Conservation (phyloP, 2,888 invertebrate species). For the Dioctria rufipes region DNA sequence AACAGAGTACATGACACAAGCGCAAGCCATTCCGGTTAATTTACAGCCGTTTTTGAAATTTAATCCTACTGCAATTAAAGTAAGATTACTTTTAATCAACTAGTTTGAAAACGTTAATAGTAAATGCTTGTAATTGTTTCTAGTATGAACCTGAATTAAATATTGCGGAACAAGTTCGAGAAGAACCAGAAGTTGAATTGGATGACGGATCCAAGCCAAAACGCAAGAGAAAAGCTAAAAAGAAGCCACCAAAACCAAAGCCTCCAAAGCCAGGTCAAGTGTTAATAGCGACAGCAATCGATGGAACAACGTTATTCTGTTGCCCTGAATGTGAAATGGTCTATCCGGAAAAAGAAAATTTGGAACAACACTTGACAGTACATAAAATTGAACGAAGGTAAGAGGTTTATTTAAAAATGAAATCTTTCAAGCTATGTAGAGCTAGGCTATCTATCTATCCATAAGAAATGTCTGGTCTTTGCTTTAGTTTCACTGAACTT, state of each 20-base stretch:
- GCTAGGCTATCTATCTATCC: too few species aligned
- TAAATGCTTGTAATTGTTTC: background rate
- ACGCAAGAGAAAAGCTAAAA: slow-evolving; percentile 83
- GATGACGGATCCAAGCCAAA: slow-evolving; percentile 63
- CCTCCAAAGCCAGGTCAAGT: slow-evolving; percentile 87
- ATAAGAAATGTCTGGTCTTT: too few species aligned
- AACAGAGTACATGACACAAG: slow-evolving; percentile 73
- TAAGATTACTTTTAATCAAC: slow-evolving; percentile 31
- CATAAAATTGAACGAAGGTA: slow-evolving; percentile 84
- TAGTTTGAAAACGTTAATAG: background rate
- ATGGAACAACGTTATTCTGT: slow-evolving; percentile 83
- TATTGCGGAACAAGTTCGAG: slow-evolving; percentile 64
- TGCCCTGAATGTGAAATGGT: slow-evolving; percentile 89
- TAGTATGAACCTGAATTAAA: slow-evolving; percentile 69
- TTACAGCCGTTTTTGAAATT: slow-evolving; percentile 78
- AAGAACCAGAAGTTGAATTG: slow-evolving; percentile 7
- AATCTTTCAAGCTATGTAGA: too few species aligned
- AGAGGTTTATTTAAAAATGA: background rate
- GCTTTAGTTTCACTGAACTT: too few species aligned
- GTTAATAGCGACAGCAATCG: slow-evolving; percentile 81
- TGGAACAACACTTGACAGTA: slow-evolving; percentile 83
- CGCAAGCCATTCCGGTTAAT: slow-evolving; percentile 72
- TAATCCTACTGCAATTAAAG: slow-evolving; percentile 72
- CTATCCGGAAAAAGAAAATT: slow-evolving; percentile 83
- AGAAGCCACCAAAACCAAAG: slow-evolving; percentile 84